These are phyloP conservation scores for Lerista edwardsae DNA, from an alignment of 2,797 vertebrate genomes.

Conservation along the genomic window DNA sequence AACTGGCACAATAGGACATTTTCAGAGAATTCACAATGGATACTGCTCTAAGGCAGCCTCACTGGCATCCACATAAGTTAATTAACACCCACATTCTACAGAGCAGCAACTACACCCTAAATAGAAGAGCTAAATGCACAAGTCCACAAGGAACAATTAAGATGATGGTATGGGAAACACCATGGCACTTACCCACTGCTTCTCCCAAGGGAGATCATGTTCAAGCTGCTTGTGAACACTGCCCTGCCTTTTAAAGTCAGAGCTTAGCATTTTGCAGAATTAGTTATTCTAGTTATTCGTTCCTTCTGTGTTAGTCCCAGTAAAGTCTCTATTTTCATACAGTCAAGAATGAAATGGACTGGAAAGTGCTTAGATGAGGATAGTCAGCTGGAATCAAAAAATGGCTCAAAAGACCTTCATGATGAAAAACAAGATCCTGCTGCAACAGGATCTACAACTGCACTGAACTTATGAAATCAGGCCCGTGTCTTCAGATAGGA, in stretches of 20 bases:
- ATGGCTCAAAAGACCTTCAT: no score
- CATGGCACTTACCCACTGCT: neutral
- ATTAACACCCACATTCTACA: conserved; percentile 53
- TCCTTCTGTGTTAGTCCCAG: neutral
- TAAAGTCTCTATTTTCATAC: neutral
- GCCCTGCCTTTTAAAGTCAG: neutral
- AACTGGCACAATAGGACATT: conserved; percentile 3
- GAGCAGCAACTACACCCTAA: conserved; percentile 50
- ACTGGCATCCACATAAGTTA: conserved; percentile 57
- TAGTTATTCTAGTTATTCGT: neutral
- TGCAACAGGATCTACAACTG: neutral
- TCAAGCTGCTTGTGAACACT: neutral
- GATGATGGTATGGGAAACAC: conserved; percentile 9
- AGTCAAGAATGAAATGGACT: neutral
- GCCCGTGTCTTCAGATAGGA: no score
- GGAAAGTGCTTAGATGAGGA: neutral
- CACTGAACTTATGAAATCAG: neutral
- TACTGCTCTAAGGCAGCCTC: conserved; percentile 55
- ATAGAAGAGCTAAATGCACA: conserved; percentile 46
- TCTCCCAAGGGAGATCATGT: conserved; percentile 4
- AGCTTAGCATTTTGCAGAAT: neutral
- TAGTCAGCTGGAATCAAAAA: neutral
- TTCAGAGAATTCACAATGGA: conserved; percentile 27
- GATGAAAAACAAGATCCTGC: fast-evolving
- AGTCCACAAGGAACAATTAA: conserved; percentile 60